Percentiles rank a stretch among this genome's conserved stretches.
Evolutionary conservation across 2,113 vertebrate genomes (phyloP).

Genomic region (Equus przewalskii): DNA sequence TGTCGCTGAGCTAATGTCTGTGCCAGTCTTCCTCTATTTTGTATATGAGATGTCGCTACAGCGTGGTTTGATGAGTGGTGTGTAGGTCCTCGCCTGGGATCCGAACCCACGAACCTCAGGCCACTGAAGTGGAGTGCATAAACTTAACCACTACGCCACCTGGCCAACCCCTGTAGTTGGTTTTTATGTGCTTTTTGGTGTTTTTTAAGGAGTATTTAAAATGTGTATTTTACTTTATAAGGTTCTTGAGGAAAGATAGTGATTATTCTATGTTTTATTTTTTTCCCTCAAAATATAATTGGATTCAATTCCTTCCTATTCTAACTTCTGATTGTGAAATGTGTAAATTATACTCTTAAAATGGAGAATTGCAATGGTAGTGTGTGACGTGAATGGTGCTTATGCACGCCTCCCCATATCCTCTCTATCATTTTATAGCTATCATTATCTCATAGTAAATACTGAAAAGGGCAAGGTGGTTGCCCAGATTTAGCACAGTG

Average conservation of each 20-base stretch:
- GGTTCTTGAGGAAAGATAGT: not conserved
- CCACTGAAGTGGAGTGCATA: too few species aligned
- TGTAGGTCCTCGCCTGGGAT: too few species aligned
- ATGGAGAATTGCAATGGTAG: not conserved
- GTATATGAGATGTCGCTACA: too few species aligned
- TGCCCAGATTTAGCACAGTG: not conserved
- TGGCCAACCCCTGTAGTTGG: not conserved
- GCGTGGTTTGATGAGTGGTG: too few species aligned
- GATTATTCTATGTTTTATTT: not conserved
- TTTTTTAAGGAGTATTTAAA: not conserved
- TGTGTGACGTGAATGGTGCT: not conserved
- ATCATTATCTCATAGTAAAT: not conserved
- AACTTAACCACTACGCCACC: too few species aligned
- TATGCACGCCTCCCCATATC: accelerated
- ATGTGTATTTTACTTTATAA: not conserved
- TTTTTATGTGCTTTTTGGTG: not conserved
- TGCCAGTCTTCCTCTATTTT: too few species aligned
- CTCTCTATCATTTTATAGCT: not conserved
- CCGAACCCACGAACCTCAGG: too few species aligned
- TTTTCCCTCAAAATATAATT: not conserved
- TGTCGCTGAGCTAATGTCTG: too few species aligned
- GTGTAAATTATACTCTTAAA: not conserved
- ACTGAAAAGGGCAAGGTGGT: not conserved
- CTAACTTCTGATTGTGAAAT: not conserved
- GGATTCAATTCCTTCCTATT: not conserved